Percentiles rank a stretch among this genome's conserved stretches.
phyloP scores from a whole-genome alignment of 2,888 invertebrate species.

The Pyrrhosoma nymphula region DNA sequence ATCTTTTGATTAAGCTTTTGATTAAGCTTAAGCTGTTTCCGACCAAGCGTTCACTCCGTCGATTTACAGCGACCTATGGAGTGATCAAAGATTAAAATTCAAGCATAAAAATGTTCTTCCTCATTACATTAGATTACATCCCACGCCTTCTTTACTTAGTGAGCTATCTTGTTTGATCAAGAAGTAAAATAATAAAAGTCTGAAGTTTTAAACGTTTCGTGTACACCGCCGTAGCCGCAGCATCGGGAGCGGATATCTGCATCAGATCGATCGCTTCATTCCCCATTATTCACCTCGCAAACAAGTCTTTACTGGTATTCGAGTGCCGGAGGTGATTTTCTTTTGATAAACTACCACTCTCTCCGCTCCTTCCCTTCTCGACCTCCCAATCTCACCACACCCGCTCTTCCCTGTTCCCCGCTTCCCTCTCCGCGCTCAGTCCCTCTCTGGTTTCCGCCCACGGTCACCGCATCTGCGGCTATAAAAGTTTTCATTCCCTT shows the following conservation, averaged over 20 bases:
- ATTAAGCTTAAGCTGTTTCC: too few species aligned
- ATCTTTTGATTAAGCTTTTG: too few species aligned
- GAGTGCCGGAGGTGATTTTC: conserved; percentile 16
- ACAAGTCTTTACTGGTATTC: conserved; percentile 25
- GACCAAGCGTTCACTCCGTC: too few species aligned
- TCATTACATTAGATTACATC: too few species aligned
- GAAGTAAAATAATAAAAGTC: too few species aligned
- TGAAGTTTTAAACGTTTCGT: background rate
- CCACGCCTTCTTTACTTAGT: too few species aligned
- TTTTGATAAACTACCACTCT: background rate
- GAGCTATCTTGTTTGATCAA: too few species aligned
- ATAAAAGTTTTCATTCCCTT: background rate
- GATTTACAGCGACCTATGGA: too few species aligned
- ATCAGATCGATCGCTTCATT: background rate
- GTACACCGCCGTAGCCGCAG: background rate
- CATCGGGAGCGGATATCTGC: background rate
- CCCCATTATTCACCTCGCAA: background rate
- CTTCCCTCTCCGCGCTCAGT: background rate
- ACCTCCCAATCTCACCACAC: background rate
- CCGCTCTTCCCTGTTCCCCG: background rate
- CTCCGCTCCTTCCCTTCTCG: background rate
- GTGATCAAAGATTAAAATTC: too few species aligned
- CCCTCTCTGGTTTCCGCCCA: background rate
- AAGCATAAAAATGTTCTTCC: too few species aligned
- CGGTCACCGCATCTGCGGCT: conserved; percentile 30